Conservation (phyloP, 2,113 vertebrate genomes). For the Malurus melanocephalus region DNA sequence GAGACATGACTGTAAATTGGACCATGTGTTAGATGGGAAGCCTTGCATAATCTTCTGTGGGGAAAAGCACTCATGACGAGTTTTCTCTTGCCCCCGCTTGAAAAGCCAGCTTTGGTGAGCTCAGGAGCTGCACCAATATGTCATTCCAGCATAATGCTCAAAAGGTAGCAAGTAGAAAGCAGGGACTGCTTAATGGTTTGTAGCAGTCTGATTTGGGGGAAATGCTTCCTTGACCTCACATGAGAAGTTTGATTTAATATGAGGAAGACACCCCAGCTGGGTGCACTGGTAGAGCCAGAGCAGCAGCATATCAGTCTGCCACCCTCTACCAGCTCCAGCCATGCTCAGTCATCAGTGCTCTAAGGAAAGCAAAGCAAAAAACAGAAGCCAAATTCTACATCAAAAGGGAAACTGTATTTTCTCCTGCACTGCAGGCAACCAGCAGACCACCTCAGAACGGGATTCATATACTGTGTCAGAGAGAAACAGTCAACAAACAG, state of each 20-base stretch:
- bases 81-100: background rate
- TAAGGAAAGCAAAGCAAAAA: constrained; percentile 44
- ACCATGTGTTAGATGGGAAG: background rate
- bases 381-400: constrained; percentile 44
- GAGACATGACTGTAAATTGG: background rate
- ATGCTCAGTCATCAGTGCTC: background rate
- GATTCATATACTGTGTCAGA: background rate
- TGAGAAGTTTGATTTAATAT: background rate
- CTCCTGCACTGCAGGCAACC: constrained; percentile 35
- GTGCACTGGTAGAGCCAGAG: background rate
- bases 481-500: constrained; percentile 33
- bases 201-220: background rate
- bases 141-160: background rate
- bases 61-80: background rate
- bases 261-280: background rate
- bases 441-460: constrained; percentile 38
- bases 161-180: background rate
- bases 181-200: background rate
- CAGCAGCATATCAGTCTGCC: background rate
- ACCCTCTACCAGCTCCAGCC: background rate
- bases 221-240: background rate
- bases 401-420: constrained; percentile 42
- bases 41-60: background rate
- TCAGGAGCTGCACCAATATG: background rate
- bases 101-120: background rate